Base-by-base conservation (phyloP, 2,888 invertebrate species). In the Patella ulyssiponensis region DNA sequence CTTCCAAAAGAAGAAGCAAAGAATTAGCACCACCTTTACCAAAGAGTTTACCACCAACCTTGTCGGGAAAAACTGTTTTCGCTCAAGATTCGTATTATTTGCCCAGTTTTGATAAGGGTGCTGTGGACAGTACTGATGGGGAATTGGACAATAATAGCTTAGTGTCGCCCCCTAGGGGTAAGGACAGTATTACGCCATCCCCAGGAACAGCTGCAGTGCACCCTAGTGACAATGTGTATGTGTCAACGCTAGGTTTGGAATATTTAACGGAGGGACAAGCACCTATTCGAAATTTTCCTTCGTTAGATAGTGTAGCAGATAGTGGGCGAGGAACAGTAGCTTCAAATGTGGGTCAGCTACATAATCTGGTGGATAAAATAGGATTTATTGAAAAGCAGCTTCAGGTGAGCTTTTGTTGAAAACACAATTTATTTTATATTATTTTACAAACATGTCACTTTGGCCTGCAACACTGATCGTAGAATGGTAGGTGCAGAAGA, bases 341-440 rank as follows among this genome's bases (percentile, higher is more conserved):
- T 75, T 79, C 81, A 73, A 82, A 79, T 75, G 80, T 74, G 15
- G 74, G 75, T 78, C 81, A 64, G 23, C 20, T 64, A 23, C 64
- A 64, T 71, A 52, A 58, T 33, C 58, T 54, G 74, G 71, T 72
- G 70, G 87, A 88, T 75, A 84, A 86, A 71, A 87, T 88, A 71
- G 83, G 86, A 44, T 82, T 86, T 78, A 87, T 88, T 75, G 87
- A 87, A 77, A 84, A 76, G 79, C 86, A 86, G 75, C 80, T 88
- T 77, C 85, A 87, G 84, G 88, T 87, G 79, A 74, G 80, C 75
- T 20, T 54, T 9, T 44, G 9, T 44, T 9, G 1, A 44, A 44
- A 44, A 44, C 44, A 44, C 44, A 44, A 44, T 44, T 44, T 44
- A 44, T 44, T 44, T 44, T 0, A 44, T 44, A 44, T 9, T 44